Conservation (phyloP, 2,797 vertebrate genomes). For the Sternarchorhynchus goeldii region DNA sequence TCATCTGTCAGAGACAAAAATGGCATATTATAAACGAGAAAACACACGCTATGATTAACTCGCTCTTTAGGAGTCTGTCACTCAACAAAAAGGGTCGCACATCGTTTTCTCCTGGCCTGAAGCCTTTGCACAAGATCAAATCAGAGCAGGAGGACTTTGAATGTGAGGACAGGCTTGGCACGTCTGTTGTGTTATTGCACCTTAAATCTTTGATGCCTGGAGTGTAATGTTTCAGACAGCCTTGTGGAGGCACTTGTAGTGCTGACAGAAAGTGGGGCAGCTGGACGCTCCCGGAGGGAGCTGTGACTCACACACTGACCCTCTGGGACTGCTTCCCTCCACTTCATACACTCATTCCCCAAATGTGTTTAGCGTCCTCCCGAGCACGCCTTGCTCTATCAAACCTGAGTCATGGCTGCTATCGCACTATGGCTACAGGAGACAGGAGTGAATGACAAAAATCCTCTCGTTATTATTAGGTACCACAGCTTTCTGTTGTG, state of each 20-base stretch:
- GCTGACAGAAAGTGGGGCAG: slow-evolving; percentile 52
- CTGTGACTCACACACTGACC: slow-evolving; percentile 32
- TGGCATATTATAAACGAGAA: no score
- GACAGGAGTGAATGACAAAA: not conserved
- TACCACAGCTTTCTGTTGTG: not conserved
- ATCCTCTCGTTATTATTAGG: not conserved
- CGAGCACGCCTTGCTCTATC: slow-evolving; percentile 15
- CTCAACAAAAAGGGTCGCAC: not conserved
- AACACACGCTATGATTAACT: not conserved
- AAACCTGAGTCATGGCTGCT: slow-evolving; percentile 34
- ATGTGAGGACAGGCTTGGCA: not conserved
- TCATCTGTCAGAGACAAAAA: no score
- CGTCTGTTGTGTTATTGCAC: not conserved
- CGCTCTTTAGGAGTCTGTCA: not conserved
- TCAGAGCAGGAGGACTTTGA: not conserved
- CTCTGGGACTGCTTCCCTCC: slow-evolving; percentile 16
- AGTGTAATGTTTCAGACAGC: slow-evolving; percentile 42
- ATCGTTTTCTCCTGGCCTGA: not conserved
- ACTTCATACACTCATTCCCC: slow-evolving; percentile 42
- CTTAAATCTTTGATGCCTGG: slow-evolving; percentile 28
- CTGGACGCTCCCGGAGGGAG: slow-evolving; percentile 27
- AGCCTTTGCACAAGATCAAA: slow-evolving; percentile 1
- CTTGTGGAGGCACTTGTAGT: slow-evolving; percentile 34
- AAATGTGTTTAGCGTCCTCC: slow-evolving; percentile 34
- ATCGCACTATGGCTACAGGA: not conserved